Percentiles rank a stretch among this genome's conserved stretches.
Evolutionary conservation across 1,140 invertebrate genomes (phyloP).

Genomic region (Pseudomyrmex flavicornis): DNA sequence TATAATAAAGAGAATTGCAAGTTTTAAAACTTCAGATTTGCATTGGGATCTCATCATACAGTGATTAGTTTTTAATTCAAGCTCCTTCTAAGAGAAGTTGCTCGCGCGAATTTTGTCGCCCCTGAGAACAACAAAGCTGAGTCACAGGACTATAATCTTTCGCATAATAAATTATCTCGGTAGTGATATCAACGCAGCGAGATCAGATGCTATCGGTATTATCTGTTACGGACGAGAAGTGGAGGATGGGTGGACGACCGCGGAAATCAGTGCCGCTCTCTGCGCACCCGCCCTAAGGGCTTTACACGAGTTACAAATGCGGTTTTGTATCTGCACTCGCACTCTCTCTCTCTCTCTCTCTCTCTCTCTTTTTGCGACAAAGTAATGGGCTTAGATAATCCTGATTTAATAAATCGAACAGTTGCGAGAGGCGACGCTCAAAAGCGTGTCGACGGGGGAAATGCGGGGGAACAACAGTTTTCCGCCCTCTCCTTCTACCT

Average conservation of each 20-base stretch:
- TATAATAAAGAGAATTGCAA: no score
- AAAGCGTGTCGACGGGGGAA: conserved; percentile 44
- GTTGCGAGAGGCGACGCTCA: conserved; percentile 77
- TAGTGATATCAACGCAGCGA: conserved; percentile 71
- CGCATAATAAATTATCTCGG: conserved; percentile 73
- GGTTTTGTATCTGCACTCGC: conserved; percentile 79
- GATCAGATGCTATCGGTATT: conserved; percentile 74
- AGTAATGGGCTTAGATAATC: conserved; percentile 85
- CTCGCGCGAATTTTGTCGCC: conserved; percentile 30
- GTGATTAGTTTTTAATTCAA: conserved; percentile 1
- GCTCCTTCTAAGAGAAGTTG: neutral
- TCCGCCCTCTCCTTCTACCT: conserved; percentile 4
- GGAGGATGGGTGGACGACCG: conserved; percentile 47
- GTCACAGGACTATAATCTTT: conserved; percentile 70
- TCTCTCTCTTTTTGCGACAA: conserved; percentile 77
- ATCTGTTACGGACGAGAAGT: conserved; percentile 62
- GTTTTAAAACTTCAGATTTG: neutral
- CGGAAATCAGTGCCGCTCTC: conserved; percentile 61
- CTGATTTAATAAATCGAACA: conserved; percentile 86
- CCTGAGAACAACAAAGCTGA: conserved; percentile 57
- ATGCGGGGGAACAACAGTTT: conserved; percentile 16
- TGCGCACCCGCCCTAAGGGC: conserved; percentile 62
- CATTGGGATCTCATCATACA: neutral
- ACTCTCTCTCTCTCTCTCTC: no score
- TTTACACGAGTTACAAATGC: conserved; percentile 81